Evolutionary conservation across 2,113 vertebrate genomes (phyloP), one percentile per base, ranked within the genome.

Genomic region (Strigops habroptila): DNA sequence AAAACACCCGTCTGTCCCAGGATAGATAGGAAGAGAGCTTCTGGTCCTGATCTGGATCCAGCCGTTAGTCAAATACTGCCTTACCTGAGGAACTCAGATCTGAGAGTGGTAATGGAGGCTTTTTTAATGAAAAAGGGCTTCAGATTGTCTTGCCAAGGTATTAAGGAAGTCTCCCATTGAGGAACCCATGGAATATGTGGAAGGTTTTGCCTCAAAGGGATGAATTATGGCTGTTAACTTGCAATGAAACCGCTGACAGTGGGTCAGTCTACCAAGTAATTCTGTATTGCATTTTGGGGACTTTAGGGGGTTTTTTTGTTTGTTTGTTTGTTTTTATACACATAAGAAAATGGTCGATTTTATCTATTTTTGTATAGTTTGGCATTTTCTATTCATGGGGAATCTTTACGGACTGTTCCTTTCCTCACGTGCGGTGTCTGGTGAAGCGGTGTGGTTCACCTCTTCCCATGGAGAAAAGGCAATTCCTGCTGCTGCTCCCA

Each of bases 361-460:
- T 96, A 86, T 98, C 97, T 98, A 98, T 98, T 98, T 98, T 98
- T 98, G 82, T 98, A 98, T 98, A 85, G 77, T 88, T 97, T 98
- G 90, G 92, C 96, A 96, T 98, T 98, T 98, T 98, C 75, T 98
- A 97, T 96, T 96, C 94, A 96, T 9, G 76, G 95, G 95, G 95
- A 95, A 75, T 91, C 94, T 94, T 93, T 95, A 94, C 24, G 59
- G 91, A 77, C 94, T 91, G 24, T 98, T 96, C 78, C 97, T 97
- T 97, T 85, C 51, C 91, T 93, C 10, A 84, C 91, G 82, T 67
- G 92, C 86, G 60, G 95, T 83, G 90, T 95, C 94, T 88, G 48
- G 53, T 48, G 41, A 57, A 92, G 94, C 4, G 82, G 51, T 85
- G 95, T 76, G 96, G 90, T 96, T 97, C 91, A 88, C 79, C 81